Percentiles rank a stretch among this genome's conserved stretches.
These are phyloP conservation scores for Liposcelis brunnea DNA, from an alignment of 2,888 invertebrate species.

Conservation along the genomic window DNA sequence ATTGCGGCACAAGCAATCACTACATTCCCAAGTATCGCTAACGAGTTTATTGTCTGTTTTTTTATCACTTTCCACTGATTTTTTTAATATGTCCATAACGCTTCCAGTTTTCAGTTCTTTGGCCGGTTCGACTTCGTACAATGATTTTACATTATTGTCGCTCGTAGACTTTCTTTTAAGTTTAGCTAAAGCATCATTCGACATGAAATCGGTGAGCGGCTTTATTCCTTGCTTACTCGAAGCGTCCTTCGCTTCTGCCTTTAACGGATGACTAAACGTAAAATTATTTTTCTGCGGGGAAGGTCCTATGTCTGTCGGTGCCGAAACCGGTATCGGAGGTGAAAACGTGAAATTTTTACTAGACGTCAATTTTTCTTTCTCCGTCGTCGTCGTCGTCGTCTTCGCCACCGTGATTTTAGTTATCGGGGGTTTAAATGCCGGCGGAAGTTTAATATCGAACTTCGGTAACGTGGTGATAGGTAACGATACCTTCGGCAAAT, in stretches of 20 bases:
- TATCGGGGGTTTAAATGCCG: slow-evolving; percentile 5
- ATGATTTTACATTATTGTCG: not conserved
- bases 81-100: slow-evolving; percentile 28
- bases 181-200: slow-evolving; percentile 10
- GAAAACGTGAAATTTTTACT: slow-evolving; percentile 26
- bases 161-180: slow-evolving; percentile 9
- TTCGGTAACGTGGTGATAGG: slow-evolving; percentile 39
- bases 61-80: slow-evolving; percentile 10
- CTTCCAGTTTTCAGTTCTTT: slow-evolving; percentile 27
- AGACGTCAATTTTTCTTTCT: too few species aligned
- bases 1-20: slow-evolving; percentile 10
- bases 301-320: slow-evolving; percentile 23
- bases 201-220: not conserved
- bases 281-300: slow-evolving; percentile 33
- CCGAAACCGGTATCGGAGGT: slow-evolving; percentile 29
- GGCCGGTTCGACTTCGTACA: slow-evolving; percentile 13
- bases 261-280: slow-evolving; percentile 36
- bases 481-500: slow-evolving; percentile 27
- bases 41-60: not conserved
- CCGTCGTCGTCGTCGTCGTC: slow-evolving; percentile 6
- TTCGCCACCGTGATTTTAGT: slow-evolving; percentile 10
- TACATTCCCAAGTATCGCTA: slow-evolving; percentile 11
- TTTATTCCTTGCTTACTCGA: not conserved
- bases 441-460: slow-evolving; percentile 26
- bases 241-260: slow-evolving; percentile 20